A percentile compares a stretch with the other conserved stretches of the same genome.
Evolutionary conservation across 2,797 vertebrate genomes (phyloP).

Genomic region (Sciurus vulgaris): DNA sequence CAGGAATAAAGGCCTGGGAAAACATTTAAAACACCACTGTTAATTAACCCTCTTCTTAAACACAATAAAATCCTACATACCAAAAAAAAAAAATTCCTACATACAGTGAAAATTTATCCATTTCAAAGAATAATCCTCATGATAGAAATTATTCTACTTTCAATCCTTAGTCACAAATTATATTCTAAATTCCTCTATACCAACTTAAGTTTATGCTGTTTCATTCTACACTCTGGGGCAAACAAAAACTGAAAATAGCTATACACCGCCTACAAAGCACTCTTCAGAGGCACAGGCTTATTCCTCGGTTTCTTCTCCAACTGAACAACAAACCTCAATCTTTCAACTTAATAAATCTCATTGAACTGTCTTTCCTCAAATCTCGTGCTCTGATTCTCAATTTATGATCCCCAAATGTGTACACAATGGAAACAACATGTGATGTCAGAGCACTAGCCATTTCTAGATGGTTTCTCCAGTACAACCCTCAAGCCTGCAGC

Average conservation of each 20-base stretch:
- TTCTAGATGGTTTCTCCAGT: background rate
- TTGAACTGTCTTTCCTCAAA: background rate
- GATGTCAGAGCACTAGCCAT: background rate
- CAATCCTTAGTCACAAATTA: background rate
- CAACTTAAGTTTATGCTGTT: background rate
- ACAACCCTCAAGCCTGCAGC: background rate
- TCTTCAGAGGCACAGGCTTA: background rate
- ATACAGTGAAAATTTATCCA: background rate
- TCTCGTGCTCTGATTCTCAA: background rate
- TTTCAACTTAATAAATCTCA: background rate
- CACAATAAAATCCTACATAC: constrained; percentile 13
- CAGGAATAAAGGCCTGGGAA: background rate
- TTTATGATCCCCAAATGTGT: background rate
- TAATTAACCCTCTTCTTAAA: background rate
- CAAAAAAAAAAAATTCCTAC: no score
- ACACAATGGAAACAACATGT: background rate
- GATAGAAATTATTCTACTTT: background rate
- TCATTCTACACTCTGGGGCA: background rate
- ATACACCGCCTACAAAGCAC: background rate
- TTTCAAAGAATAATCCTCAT: constrained; percentile 44
- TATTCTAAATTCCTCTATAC: background rate
- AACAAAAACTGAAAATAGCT: background rate
- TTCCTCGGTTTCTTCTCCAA: background rate
- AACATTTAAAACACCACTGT: background rate
- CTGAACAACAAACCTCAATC: background rate